Base-by-base conservation (phyloP, 2,113 vertebrate species). In the Cygnus buccinator region DNA sequence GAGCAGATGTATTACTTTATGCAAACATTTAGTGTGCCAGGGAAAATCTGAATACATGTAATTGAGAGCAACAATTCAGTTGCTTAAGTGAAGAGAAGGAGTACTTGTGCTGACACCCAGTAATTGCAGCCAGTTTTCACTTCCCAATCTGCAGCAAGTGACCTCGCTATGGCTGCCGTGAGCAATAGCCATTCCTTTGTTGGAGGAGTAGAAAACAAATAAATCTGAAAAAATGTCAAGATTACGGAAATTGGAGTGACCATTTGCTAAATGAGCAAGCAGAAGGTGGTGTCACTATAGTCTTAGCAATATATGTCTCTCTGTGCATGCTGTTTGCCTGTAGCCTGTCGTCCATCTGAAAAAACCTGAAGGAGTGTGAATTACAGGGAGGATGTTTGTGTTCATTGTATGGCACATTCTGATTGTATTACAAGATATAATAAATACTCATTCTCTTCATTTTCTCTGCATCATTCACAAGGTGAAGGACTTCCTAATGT, bases 1-100 rank as follows among this genome's bases (percentile, higher is more conserved):
- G 43, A 89, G 33, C 87, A 93, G 81, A 80, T 95, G 84, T 92
- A 89, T 96, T 96, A 89, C 61, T 78, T 48, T 68, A 39, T 84
- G 61, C 11, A 48, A 65, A 58, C 87, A 57, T 94, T 95, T 91
- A 66, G 11, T 71, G 88, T 90, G 72, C 94, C 76, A 90, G 52
- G 67, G 46, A 89, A 92, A 66, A 92, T 50, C 83, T 86, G 90
- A 95, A 90, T 93, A 55, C 63, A 4, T 66, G 68, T 84, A 94
- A 92, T 89, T 92, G 83, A 80, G 70, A 88, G 65, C 55, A 90
- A 52, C 55, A 93, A 43, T 46, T 95, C 79, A n/a, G 54, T 86
- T 94, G 88, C 86, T 84, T 46, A 74, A 74, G 63, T 87, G 83
- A 94, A 43, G 72, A 93, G 83, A 88, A 86, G 80, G 63, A 59